Base-by-base conservation (phyloP, 2,888 invertebrate genomes). In the Phanerotoma sp. region DNA sequence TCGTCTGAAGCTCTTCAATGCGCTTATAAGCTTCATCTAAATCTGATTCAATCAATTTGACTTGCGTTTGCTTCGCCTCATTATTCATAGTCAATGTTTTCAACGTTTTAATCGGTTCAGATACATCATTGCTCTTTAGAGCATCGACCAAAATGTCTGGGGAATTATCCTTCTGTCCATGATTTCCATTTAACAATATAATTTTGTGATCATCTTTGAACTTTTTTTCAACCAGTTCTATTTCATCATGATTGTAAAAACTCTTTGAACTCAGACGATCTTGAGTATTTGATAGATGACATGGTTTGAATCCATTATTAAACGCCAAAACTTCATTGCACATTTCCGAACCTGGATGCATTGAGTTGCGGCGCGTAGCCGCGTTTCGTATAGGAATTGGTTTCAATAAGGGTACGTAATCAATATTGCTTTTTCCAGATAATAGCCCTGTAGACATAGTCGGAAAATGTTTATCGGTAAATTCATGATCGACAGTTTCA, bases 21-120 rank as follows among this genome's bases (percentile, higher is more conserved):
- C 88, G 86, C 60, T 85, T 82, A 65, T 88, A 84, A 32, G 84
- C 84, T 15, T 83, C 82, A 54, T 84, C 84, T 44, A 88, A 83
- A 73, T 88, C 87, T 58, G 73, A 70, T 41, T 76, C 71, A 50
- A 79, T 74, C 60, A 78, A 74, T 10, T 74, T 74, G 2, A 79
- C 73, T 55, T 77, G 70, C 13, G 71, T 73, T 56, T 77, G 75
- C 44, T 76, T 78, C 0, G 71, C 72, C 53, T 77, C 77, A 16
- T 71, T 74, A 42, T 69, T 74, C 25, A 71, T 60, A 3, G 72
- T 63, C 20, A 82, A 78, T 13, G 80, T 77, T 76, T 84, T 84
- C 5, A 79, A 46, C 20, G 74, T 69, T 58, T 72, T 70, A 54
- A 82, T 80, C 10, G 84, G 82, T 68, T 84, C 84, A 11, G 82